Evolutionary conservation across 1,140 invertebrate species (phyloP), one percentile per base, ranked within the genome.

Genomic region (Antheraea mylitta): DNA sequence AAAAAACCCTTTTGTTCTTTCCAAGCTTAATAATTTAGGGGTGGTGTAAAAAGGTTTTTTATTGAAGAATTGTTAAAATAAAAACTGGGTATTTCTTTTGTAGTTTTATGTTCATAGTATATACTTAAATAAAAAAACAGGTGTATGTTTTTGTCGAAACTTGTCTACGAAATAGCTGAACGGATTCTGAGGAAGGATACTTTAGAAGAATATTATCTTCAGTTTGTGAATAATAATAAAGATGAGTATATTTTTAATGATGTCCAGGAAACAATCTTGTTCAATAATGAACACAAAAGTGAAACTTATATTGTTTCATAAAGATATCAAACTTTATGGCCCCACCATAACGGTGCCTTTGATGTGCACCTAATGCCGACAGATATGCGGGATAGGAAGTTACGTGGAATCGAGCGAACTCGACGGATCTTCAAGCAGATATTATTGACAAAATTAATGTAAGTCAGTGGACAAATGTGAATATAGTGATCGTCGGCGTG

Each of bases 351-450:
- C 75, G 71, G 75, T 70, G 69, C 73, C 72, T 79, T 79, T 79
- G 75, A 79, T 77, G 77, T 73, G 64, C 74, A 72, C 74, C 74
- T 74, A 77, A 70, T 53, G 71, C 68, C 69, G 75, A 73, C 68
- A 72, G 78, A 77, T 75, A 79, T 69, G 71, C 71, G 61, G 75
- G 69, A 68, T 73, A 77, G 77, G 77, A 77, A 77, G 73, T 67
- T 68, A 42, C 58, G 65, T 37, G 70, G 38, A 58, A 38, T 67
- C 66, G 60, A 61, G 30, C 60, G 60, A 61, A n/a, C 68, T 48
- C 64, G 65, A 45, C 38, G 38, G 16, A 64, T 19, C 16, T 42
- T 42, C 7, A 64, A 42, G 8, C 37, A 42, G 36, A 36, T 22
- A 61, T n/a, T n/a, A n/a, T 30, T 61, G 13, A 61, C 18, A 61